Evolutionary conservation across 2,797 vertebrate species (phyloP).

Genomic region (Cossypha polioptera): DNA sequence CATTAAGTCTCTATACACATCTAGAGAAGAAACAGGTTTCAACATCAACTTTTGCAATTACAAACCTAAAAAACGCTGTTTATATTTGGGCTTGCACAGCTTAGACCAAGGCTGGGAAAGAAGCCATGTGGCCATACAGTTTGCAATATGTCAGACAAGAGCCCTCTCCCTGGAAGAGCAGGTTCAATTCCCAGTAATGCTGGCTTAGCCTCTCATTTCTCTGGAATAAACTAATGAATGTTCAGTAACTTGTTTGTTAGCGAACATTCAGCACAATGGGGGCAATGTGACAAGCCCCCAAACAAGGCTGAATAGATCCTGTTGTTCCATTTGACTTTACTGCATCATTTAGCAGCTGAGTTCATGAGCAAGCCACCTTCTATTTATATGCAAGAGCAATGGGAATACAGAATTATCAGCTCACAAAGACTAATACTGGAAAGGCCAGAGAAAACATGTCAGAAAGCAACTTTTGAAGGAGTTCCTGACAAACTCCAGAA

Average conservation of each 20-base stretch:
- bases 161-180: neutral
- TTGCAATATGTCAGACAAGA: neutral
- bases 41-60: neutral
- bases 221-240: neutral
- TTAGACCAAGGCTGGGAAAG: neutral
- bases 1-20: neutral
- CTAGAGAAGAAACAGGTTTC: neutral
- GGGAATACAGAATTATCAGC: neutral
- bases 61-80: fast-evolving
- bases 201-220: neutral
- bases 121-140: neutral
- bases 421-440: neutral
- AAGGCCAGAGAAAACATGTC: neutral
- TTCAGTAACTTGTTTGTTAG: neutral
- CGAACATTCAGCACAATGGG: neutral
- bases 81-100: neutral
- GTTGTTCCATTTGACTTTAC: neutral
- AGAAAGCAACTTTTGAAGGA: neutral
- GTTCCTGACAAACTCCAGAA: neutral
- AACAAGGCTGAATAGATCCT: neutral
- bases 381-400: neutral
- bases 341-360: neutral
- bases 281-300: neutral
- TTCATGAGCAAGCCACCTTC: neutral
- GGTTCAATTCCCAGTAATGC: neutral